phyloP scores from a whole-genome alignment of 2,797 vertebrate genomes.

The Peromyscus aztecus region DNA sequence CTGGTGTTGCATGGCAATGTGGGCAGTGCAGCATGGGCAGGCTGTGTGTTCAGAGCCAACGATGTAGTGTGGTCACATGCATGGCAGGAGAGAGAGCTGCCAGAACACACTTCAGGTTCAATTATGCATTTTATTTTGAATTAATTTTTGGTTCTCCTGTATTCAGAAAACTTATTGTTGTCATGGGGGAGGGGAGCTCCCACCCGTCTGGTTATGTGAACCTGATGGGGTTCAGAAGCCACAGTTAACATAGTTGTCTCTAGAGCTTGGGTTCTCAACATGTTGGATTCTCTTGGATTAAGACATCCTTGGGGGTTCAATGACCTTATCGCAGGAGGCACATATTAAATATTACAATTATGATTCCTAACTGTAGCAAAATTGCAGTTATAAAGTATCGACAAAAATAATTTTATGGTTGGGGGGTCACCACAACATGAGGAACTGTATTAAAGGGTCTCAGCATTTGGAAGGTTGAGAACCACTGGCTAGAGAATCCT shows the following conservation, averaged over 20 bases:
- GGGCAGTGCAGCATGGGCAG: too few species aligned
- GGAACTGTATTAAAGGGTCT: neutral
- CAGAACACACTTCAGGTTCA: neutral
- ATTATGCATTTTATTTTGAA: neutral
- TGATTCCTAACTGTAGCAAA: neutral
- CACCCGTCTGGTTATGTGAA: neutral
- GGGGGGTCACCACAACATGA: neutral
- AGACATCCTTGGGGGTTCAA: neutral
- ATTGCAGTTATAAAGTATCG: neutral
- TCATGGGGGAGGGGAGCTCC: fast-evolving
- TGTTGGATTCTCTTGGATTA: neutral
- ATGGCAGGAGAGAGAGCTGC: neutral
- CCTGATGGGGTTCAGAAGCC: neutral
- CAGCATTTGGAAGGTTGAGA: neutral
- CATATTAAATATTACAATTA: neutral
- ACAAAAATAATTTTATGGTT: neutral
- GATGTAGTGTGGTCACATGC: neutral
- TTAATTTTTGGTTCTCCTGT: neutral
- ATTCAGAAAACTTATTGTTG: neutral
- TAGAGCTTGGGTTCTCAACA: neutral
- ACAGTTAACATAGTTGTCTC: neutral
- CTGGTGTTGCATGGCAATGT: neutral
- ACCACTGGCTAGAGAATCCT: too few species aligned
- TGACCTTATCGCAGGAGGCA: neutral
- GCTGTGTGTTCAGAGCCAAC: neutral